Evolutionary conservation across 2,797 vertebrate species (phyloP).

Genomic region (Cyprinella venusta): DNA sequence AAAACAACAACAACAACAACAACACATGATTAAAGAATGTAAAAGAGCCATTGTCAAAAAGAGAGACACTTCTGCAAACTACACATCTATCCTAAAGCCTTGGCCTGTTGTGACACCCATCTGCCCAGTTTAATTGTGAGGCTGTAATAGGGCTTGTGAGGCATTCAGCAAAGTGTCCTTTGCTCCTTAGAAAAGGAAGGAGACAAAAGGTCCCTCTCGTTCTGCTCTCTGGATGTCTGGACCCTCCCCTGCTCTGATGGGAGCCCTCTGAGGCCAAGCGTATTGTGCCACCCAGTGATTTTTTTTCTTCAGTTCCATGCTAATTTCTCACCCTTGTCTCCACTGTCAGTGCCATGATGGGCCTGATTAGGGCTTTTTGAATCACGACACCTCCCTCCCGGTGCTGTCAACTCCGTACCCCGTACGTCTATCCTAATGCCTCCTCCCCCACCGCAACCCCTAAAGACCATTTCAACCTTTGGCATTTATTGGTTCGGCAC

Average conservation of each 20-base stretch:
- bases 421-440: conserved; percentile 31
- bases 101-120: conserved; percentile 74
- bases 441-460: conserved; percentile 56
- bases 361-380: conserved; percentile 79
- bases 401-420: conserved; percentile 75
- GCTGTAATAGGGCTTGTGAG: conserved; percentile 65
- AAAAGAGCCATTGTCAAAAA: conserved; percentile 57
- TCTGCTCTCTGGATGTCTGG: conserved; percentile 67
- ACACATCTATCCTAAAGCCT: conserved; percentile 70
- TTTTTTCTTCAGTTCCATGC: conserved; percentile 74
- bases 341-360: conserved; percentile 74
- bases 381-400: conserved; percentile 69
- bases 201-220: conserved; percentile 75
- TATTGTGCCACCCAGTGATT: conserved; percentile 70
- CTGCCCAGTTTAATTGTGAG: conserved; percentile 72
- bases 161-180: conserved; percentile 70
- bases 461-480: conserved; percentile 82
- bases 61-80: conserved; percentile 71
- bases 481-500: conserved; percentile 84
- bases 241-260: conserved; percentile 74
- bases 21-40: conserved; percentile 43
- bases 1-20: not conserved
- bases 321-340: conserved; percentile 71
- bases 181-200: conserved; percentile 73
- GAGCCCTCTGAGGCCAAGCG: conserved; percentile 71